Conservation (phyloP, 92 coral and sea anemone genomes). For the Umimayanthus kanabou region DNA sequence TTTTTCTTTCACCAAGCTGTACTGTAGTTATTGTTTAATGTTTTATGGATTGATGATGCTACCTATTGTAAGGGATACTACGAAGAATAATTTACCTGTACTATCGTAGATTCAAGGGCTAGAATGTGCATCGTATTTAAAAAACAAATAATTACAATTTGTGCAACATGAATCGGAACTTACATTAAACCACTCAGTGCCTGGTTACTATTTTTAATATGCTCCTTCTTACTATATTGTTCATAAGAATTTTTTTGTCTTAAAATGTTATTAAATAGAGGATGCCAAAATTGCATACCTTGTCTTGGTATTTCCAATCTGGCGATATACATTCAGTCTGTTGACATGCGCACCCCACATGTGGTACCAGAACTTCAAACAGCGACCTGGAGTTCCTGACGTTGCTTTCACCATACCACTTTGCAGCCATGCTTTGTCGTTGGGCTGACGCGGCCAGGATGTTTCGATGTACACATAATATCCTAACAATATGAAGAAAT, state of each 20-base stretch:
- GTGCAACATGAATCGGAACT: too few species aligned
- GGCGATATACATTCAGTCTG: constrained; percentile 81
- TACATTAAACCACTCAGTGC: too few species aligned
- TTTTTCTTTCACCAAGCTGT: too few species aligned
- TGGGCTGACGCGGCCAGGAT: constrained; percentile 73
- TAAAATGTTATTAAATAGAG: too few species aligned
- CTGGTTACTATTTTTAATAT: too few species aligned
- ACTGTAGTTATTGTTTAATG: too few species aligned
- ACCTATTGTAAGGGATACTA: too few species aligned
- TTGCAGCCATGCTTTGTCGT: constrained; percentile 82
- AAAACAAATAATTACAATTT: too few species aligned
- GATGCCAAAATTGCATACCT: constrained; percentile 47
- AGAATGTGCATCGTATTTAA: neutral
- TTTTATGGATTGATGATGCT: too few species aligned
- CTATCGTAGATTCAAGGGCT: neutral
- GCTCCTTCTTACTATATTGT: too few species aligned
- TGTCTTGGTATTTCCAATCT: constrained; percentile 63
- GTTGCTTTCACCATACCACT: constrained; percentile 92
- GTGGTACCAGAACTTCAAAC: constrained; percentile 96
- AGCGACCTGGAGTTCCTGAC: constrained; percentile 83
- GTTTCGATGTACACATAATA: constrained; percentile 95
- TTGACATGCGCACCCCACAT: constrained; percentile 96
- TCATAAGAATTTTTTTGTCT: too few species aligned
- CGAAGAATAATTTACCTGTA: too few species aligned
- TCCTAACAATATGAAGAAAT: constrained; percentile 46